phyloP scores from a whole-genome alignment of 2,888 invertebrate species.

The Drosophila pegasa region DNA sequence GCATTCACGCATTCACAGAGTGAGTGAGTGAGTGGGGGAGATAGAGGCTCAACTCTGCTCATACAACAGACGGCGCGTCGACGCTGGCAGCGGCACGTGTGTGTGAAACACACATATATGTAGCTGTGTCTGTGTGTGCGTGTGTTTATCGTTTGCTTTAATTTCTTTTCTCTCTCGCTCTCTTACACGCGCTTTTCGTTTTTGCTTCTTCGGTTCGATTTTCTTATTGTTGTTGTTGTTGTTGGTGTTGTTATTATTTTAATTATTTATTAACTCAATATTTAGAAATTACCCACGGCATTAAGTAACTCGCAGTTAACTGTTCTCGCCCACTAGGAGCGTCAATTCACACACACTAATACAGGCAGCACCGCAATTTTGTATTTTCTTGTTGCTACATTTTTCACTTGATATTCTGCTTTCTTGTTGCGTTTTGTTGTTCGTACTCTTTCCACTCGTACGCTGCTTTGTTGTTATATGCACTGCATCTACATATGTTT shows the following conservation, averaged over 20 bases:
- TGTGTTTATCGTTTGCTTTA: constrained; percentile 37
- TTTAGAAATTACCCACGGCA: constrained; percentile 50
- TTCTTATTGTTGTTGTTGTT: constrained; percentile 67
- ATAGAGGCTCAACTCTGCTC: constrained; percentile 14
- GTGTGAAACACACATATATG: constrained; percentile 36
- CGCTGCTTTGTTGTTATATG: constrained; percentile 33
- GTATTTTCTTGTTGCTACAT: constrained; percentile 37
- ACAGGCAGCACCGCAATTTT: constrained; percentile 32
- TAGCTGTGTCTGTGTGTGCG: constrained; percentile 29
- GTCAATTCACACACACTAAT: constrained; percentile 35
- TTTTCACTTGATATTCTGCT: constrained; percentile 42
- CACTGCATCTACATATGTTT: constrained; percentile 51
- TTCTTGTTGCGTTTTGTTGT: constrained; percentile 11
- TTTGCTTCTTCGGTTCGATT: constrained; percentile 55
- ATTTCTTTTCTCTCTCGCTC: constrained; percentile 40
- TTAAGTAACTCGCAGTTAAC: constrained; percentile 24
- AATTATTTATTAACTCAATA: constrained; percentile 63
- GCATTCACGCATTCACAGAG: constrained; percentile 8
- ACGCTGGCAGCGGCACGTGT: constrained; percentile 58
- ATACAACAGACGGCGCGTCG: constrained; percentile 58
- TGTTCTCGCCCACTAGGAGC: constrained; percentile 22
- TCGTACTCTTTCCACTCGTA: constrained; percentile 11
- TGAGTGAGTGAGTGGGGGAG: constrained; percentile 13
- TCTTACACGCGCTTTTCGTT: constrained; percentile 65
- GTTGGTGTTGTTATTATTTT: constrained; percentile 58